Base-by-base conservation (phyloP, 2,888 invertebrate genomes). In the Tetrapedia diversipes region DNA sequence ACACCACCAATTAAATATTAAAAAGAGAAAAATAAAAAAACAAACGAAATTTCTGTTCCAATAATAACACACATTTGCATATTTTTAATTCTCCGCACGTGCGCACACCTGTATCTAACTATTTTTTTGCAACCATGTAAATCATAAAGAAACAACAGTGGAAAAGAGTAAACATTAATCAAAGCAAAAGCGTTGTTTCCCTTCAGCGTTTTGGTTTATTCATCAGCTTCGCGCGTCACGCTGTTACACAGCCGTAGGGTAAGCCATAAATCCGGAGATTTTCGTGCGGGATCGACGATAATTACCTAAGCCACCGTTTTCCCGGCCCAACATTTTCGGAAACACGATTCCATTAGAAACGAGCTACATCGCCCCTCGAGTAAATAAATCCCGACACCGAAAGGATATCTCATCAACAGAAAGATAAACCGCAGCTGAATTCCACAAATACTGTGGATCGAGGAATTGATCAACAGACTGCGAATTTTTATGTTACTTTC, bases 361-460 rank as follows among this genome's bases (percentile, higher is more conserved):
- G 19, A 54, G 22, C n/a, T n/a, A n/a, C n/a, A n/a, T n/a, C n/a
- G n/a, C n/a, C n/a, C n/a, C n/a, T 7, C 27, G 22, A 8, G 1
- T 56, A 39, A 34, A 54, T 37, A 37, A 54, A 37, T 54, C 11
- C 24, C 16, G 2, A 22, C 10, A 2, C 22, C 22, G 19, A 34
- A 54, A 22, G 14, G 34, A 11, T 19, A 11, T 54, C 34, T 2
- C 0, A 22, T 4, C 16, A 22, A 95, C 65, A 97, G 98, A 96
- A 96, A 97, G 85, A 43, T 27, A 11, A 96, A 96, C 61, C 71
- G 95, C 32, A 11, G 7, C 11, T 19, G 19, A 10, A 19, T 6
- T 11, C 1, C 11, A 14, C n/a, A 11, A 53, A 53, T n/a, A 19
- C 32, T 19, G 19, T 16, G 19, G 4, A 34, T 19, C 56, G 8